Base-by-base conservation (phyloP, 2,888 invertebrate species). In the Athalia cordata region DNA sequence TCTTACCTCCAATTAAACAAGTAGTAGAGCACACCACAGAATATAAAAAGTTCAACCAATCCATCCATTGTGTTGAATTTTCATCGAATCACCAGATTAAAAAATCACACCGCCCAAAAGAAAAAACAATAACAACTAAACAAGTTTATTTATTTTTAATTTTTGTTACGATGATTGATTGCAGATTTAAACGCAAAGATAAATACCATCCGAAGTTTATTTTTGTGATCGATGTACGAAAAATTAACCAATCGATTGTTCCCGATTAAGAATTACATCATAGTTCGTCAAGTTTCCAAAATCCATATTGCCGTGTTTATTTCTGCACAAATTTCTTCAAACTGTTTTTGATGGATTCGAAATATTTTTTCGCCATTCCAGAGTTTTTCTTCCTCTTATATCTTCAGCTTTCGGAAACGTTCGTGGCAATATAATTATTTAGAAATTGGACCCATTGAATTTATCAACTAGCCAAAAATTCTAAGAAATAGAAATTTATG, bases 1-100 rank as follows among this genome's bases (percentile, higher is more conserved):
- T 11, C 70, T 70, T 57, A 93, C 93, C 93, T 93, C 83, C 92
- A 92, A 75, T 92, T 93, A 89, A 93, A 93, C 90, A 93, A 92
- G 91, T 93, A 93, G 90, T 93, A 93, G 82, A 93, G 90, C 50
- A 93, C 91, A 79, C 92, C 93, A 82, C 92, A 92, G 90, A 93
- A 92, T 89, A 93, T 91, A 87, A 93, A 92, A 82, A 93, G 89
- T 88, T 93, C 93, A 65, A 93, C 92, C 79, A 93, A 91, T 5
- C 93, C 93, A 86, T 92, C 92, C 90, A 93, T 93, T 67, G 74
- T 83, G 29, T 43, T 45, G 7, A 9, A 11, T 9, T 52, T 7
- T 52, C 11, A 9, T 52, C 52, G 11, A 52, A 9, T 7, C 52
- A 9, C 8, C 52, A 52, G 52, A 9, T 52, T 11, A 0, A 29